A percentile compares a stretch with the other conserved stretches of the same genome.
These are phyloP conservation scores for Metridium senile DNA, from an alignment of 92 coral and sea anemone species.

Conservation along the genomic window DNA sequence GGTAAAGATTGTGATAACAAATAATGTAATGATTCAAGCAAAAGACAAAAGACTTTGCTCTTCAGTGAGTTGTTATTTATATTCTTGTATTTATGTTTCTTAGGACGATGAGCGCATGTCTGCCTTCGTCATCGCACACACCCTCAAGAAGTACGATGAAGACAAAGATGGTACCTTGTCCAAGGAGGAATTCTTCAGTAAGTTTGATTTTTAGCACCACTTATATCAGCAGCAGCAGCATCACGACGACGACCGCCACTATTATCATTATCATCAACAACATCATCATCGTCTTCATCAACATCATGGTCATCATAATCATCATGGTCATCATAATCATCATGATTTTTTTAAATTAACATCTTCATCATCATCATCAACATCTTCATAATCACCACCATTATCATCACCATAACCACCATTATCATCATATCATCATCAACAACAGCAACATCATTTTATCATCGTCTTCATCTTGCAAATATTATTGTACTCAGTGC, in stretches of 20 bases:
- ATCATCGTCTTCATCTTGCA: background rate
- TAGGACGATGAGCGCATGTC: conserved; percentile 89
- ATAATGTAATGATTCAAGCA: too few species aligned
- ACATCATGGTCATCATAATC: too few species aligned
- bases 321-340: too few species aligned
- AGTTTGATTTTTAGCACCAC: conserved; percentile 20
- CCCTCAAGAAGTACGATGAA: conserved; percentile 83
- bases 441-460: background rate
- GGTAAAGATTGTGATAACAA: too few species aligned
- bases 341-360: background rate
- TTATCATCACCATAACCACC: too few species aligned
- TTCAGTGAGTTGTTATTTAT: background rate
- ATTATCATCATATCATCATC: background rate
- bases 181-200: conserved; percentile 82
- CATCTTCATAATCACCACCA: too few species aligned
- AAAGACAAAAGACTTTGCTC: too few species aligned
- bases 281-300: too few species aligned
- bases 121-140: conserved; percentile 69
- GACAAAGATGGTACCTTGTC: conserved; percentile 92
- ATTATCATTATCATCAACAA: too few species aligned
- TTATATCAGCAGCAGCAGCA: background rate
- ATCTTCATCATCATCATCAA: background rate
- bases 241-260: too few species aligned
- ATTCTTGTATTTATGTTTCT: background rate
- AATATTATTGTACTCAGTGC: too few species aligned